Base-by-base conservation (phyloP, 37 sponge, comb jelly and placozoan genomes). In the Petrosia ficiformis region DNA sequence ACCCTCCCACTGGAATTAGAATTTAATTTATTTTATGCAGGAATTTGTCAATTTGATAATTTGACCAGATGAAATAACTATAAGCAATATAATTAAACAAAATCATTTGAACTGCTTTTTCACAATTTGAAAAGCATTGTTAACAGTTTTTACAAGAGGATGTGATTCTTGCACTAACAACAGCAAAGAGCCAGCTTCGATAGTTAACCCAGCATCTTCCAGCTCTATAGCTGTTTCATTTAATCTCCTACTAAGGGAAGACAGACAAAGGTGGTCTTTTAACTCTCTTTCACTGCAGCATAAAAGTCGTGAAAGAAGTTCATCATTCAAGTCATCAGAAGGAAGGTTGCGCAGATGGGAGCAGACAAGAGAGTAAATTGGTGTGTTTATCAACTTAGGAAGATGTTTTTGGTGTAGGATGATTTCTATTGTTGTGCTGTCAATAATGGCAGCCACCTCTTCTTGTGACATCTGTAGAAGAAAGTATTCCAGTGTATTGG, bases 131-230 rank as follows among this genome's bases (percentile, higher is more conserved):
- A 48, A 48, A 48, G 54, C 54, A 48, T 14, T 48, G 54, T 8
- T 48, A 48, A 48, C 54, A 48, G 14, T 14, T 14, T 19, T 48
- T 14, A 48, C 8, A 19, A 14, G 14, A 19, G 54, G 14, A 48
- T 14, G 14, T 19, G 54, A 48, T 14, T 14, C 54, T 48, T 8
- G 14, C 54, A 48, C 54, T 14, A 48, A 19, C 54, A 19, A 8
- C 14, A 80, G 60, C 22, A 89, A 36, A 4, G 85, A 68, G 4
- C 85, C 82, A 1, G 90, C 85, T 59, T 89, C 85, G 56, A 77
- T 22, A 38, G 26, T 30, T 0, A 56, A 60, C 2, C 90, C 85
- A 36, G 63, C 73, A 25, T 80, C 68, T 48, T 84, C 59, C 48
- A 89, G 65, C 68, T 85, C 86, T 26, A 67, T 33, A 25, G 82